phyloP scores from a whole-genome alignment of 2,888 invertebrate genomes.

The Corythucha ciliata region DNA sequence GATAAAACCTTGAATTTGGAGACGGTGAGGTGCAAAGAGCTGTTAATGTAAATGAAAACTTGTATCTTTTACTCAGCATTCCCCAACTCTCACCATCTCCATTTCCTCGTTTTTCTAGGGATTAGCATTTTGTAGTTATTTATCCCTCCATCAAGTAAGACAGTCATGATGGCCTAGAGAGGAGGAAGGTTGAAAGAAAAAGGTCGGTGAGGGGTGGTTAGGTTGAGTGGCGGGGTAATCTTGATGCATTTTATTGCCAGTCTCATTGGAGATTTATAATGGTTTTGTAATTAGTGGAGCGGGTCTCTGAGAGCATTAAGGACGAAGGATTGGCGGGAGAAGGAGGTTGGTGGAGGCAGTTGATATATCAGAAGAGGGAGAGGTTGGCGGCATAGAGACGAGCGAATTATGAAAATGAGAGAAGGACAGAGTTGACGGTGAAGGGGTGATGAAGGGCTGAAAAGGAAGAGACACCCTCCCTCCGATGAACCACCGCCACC shows the following conservation, averaged over 20 bases:
- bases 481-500: too few relatives aligned
- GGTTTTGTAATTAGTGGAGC: slow-evolving; percentile 32
- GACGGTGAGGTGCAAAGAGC: slow-evolving; percentile 26
- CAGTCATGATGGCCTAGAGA: slow-evolving; percentile 18
- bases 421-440: slow-evolving; percentile 23
- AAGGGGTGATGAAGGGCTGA: slow-evolving; percentile 18
- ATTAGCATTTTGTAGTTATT: slow-evolving; percentile 28
- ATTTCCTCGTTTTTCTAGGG: not conserved
- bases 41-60: slow-evolving; percentile 23
- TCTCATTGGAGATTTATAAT: slow-evolving; percentile 33
- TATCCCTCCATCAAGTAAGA: slow-evolving; percentile 25
- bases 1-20: too few relatives aligned
- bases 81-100: not conserved
- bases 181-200: not conserved
- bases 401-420: slow-evolving; percentile 32
- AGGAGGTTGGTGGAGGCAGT: slow-evolving; percentile 4
- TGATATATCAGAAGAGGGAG: slow-evolving; percentile 24
- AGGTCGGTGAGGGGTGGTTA: not conserved
- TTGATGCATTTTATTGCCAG: slow-evolving; percentile 33
- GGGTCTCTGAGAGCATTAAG: not conserved
- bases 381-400: slow-evolving; percentile 31
- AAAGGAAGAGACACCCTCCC: too few relatives aligned
- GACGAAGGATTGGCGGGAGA: slow-evolving; percentile 4
- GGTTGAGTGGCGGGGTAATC: slow-evolving; percentile 24
- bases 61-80: slow-evolving; percentile 21